These are phyloP conservation scores for Coptotermes formosanus DNA, from an alignment of 1,140 invertebrate genomes.

Conservation along the genomic window DNA sequence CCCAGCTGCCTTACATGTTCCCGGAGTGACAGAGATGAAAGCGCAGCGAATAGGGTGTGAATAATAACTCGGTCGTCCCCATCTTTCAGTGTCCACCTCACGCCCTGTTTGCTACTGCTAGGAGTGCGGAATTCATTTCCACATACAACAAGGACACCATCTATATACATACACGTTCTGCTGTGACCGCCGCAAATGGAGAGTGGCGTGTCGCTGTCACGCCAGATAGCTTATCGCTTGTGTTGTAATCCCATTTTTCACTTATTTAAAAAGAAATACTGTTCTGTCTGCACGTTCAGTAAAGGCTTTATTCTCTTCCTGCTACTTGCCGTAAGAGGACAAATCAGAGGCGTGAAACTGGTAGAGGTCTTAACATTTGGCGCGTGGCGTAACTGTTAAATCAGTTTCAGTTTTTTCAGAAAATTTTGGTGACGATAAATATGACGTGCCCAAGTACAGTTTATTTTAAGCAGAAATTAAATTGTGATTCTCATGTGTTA, in stretches of 20 bases:
- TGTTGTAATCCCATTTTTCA: slow-evolving; percentile 12
- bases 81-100: slow-evolving; percentile 15
- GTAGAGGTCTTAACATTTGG: neutral
- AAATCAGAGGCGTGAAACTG: neutral
- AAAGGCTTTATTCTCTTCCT: neutral
- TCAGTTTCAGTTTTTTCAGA: neutral
- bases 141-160: slow-evolving; percentile 3
- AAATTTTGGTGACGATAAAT: no score
- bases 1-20: neutral
- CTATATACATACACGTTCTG: neutral
- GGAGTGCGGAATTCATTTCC: neutral
- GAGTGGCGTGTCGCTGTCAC: neutral
- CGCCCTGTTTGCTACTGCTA: neutral
- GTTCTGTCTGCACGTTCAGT: neutral
- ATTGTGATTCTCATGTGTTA: no score
- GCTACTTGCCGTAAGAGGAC: no score
- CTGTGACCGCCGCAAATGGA: neutral
- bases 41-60: neutral
- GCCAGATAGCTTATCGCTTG: neutral
- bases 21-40: slow-evolving; percentile 10
- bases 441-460: no score
- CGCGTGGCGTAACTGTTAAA: neutral
- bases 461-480: no score
- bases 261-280: slow-evolving; percentile 3
- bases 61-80: neutral